Percentiles rank a stretch among this genome's conserved stretches.
These are phyloP conservation scores for Dryas iulia DNA, from an alignment of 1,140 invertebrate genomes.

Conservation along the genomic window DNA sequence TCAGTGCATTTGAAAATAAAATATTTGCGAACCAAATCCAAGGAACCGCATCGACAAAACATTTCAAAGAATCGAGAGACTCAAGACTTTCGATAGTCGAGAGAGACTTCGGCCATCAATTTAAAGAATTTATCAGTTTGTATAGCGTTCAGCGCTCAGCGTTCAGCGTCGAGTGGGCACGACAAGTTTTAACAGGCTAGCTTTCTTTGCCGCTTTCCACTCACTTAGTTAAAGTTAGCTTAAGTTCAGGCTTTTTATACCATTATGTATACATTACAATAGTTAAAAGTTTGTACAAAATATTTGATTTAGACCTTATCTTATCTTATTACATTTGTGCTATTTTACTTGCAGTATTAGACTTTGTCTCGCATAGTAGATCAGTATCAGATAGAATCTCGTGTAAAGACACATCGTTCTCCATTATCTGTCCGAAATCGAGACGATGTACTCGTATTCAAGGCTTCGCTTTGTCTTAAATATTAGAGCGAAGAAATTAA, in stretches of 20 bases:
- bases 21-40: conserved; percentile 1
- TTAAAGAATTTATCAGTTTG: conserved; percentile 16
- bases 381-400: no score
- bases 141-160: conserved; percentile 1
- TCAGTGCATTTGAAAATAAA: not conserved
- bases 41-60: conserved; percentile 13
- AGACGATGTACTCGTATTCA: no score
- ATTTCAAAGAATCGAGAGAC: conserved; percentile 10
- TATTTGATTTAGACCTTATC: not conserved
- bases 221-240: conserved; percentile 11
- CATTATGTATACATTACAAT: not conserved
- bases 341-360: no score
- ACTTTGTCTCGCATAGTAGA: no score
- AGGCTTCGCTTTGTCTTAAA: no score
- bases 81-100: not conserved
- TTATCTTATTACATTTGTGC: not conserved
- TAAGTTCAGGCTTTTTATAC: not conserved
- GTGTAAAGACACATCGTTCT: no score
- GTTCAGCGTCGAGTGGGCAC: conserved; percentile 11
- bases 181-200: conserved; percentile 22
- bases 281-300: not conserved
- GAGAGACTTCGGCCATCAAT: conserved; percentile 14
- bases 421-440: no score
- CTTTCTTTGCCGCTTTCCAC: conserved; percentile 8
- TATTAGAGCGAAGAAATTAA: no score